phyloP scores from a whole-genome alignment of 2,797 vertebrate species.

The Enteromius treurensis region DNA sequence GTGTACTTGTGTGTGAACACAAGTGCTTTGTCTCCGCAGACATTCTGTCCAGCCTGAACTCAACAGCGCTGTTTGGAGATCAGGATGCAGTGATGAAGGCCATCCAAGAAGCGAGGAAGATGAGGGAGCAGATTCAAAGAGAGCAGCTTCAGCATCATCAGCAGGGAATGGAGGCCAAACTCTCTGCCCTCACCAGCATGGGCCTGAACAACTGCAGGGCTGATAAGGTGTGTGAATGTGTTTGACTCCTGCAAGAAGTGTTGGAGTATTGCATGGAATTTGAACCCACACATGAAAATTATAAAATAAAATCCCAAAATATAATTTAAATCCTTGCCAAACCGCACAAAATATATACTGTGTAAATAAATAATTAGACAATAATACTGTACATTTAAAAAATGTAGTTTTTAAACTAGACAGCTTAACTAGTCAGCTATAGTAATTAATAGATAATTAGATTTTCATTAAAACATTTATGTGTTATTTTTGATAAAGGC shows the following conservation, averaged over 20 bases:
- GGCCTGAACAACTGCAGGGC: conserved; percentile 91
- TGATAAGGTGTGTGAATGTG: conserved; percentile 83
- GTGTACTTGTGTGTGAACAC: conserved; percentile 17
- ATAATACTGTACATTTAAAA: background rate
- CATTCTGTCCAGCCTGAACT: conserved; percentile 98
- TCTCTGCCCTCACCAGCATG: conserved; percentile 88
- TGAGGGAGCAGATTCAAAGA: conserved; percentile 96
- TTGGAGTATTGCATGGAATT: background rate
- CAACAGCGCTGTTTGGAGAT: conserved; percentile 95
- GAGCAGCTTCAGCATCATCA: conserved; percentile 90
- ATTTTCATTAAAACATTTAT: background rate
- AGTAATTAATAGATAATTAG: background rate
- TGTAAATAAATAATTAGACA: background rate
- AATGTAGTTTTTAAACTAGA: background rate
- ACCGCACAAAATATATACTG: background rate
- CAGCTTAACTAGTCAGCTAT: background rate
- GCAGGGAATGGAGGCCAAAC: conserved; percentile 90
- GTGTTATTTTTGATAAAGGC: background rate
- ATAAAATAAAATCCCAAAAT: background rate
- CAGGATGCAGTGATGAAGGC: conserved; percentile 99
- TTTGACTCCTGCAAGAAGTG: background rate
- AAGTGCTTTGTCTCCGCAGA: conserved; percentile 72
- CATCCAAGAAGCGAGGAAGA: conserved; percentile 96
- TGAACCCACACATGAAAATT: background rate
- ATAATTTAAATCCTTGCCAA: background rate